These are phyloP conservation scores for Drosophila simulans DNA, from an alignment of 1,140 invertebrate genomes.

Conservation along the genomic window DNA sequence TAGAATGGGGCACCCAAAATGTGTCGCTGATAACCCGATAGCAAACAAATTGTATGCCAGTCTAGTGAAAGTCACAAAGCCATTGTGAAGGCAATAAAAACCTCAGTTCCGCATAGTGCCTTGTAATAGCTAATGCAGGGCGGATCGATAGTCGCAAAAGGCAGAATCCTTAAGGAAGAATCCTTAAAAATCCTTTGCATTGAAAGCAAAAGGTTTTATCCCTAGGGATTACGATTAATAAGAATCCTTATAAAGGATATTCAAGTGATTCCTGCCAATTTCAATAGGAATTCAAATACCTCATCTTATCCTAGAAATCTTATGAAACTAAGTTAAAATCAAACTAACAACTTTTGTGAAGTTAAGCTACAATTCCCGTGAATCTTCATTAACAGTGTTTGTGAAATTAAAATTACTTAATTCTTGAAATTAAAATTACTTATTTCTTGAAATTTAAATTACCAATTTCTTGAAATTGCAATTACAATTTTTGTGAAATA, in stretches of 20 bases:
- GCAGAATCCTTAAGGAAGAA: no score
- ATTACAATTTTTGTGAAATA: slow-evolving; percentile 2
- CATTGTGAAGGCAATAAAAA: slow-evolving; percentile 39
- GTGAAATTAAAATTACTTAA: neutral
- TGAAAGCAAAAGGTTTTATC: neutral
- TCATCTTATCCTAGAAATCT: no score
- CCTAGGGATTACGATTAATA: no score
- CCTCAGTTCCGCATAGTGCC: slow-evolving; percentile 12
- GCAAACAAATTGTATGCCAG: slow-evolving; percentile 42
- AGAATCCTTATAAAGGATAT: slow-evolving; percentile 3
- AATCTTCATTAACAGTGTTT: no score
- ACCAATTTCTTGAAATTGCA: neutral
- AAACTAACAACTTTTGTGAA: neutral
- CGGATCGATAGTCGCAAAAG: slow-evolving; percentile 4
- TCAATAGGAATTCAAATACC: neutral
- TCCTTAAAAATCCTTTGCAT: neutral
- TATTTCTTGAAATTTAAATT: neutral
- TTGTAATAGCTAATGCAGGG: slow-evolving; percentile 22
- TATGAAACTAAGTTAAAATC: no score
- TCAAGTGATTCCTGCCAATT: neutral
- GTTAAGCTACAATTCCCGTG: no score
- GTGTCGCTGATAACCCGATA: slow-evolving; percentile 54
- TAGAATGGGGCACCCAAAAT: slow-evolving; percentile 33
- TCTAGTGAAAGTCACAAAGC: slow-evolving; percentile 14
- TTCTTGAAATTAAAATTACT: neutral